Evolutionary conservation across 2,113 vertebrate genomes (phyloP).

Genomic region (Anser brachyrhynchus): DNA sequence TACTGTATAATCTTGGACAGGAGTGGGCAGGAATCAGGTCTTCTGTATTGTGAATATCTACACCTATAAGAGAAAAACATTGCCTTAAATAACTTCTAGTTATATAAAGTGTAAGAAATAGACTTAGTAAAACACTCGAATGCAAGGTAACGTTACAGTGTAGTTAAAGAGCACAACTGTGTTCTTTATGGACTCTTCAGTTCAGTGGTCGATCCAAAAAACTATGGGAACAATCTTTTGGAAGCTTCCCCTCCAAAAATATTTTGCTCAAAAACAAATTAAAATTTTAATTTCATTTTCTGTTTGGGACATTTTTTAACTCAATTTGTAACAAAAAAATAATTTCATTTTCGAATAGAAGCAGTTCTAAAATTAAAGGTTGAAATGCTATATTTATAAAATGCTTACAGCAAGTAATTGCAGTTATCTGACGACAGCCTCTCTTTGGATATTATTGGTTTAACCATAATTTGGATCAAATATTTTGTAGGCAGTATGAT

Average conservation of each 20-base stretch:
- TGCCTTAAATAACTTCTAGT: not conserved
- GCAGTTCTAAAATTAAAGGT: not conserved
- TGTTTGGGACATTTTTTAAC: not conserved
- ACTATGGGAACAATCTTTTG: not conserved
- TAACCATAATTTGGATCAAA: not conserved
- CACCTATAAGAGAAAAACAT: not conserved
- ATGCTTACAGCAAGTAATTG: not conserved
- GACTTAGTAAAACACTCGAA: not conserved
- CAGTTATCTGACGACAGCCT: not conserved
- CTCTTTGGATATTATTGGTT: not conserved
- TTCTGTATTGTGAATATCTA: not conserved
- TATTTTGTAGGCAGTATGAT: not conserved
- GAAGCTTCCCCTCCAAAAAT: not conserved
- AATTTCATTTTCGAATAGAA: not conserved
- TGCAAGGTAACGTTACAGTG: not conserved
- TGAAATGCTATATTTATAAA: not conserved
- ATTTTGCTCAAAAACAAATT: not conserved
- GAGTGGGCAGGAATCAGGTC: not conserved
- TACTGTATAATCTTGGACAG: not conserved
- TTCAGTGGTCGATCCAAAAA: not conserved
- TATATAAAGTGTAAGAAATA: not conserved
- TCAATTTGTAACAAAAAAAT: not conserved
- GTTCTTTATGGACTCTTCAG: not conserved
- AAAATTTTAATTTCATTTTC: not conserved
- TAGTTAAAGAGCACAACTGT: not conserved